Evolutionary conservation across 2,888 invertebrate species (phyloP), one percentile per base, ranked within the genome.

Genomic region (Tinea semifulvella): DNA sequence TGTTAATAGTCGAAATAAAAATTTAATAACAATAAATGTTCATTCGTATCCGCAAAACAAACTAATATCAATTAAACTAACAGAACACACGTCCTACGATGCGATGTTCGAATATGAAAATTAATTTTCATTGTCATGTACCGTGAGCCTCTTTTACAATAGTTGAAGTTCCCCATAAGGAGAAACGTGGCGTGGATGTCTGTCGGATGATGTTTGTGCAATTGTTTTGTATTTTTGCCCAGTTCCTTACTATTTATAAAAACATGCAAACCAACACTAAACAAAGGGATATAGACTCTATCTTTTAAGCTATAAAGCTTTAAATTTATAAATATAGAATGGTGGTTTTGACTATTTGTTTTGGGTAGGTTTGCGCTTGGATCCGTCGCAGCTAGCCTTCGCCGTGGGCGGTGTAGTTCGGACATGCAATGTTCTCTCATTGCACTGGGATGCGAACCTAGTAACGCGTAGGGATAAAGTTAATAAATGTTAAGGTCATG

Each of bases 171-270:
- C 35, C 47, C 43, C 42, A 53, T 57, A 56, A 52, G 55, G 52
- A 56, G 55, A 65, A 60, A 62, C 63, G 60, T 60, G 65, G 65
- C 63, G 60, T 58, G 60, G 62, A 61, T 63, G 59, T 65, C 60
- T 56, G 57, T 60, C 22, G 14, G 27, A 58, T 60, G 61, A 62
- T 61, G 59, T 64, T 68, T 63, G 62, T 68, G 65, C 73, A 70
- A 73, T 74, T 73, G 72, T 74, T 72, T 71, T 67, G 69, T 73
- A 73, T 75, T 75, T 76, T 75, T 74, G 65, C 64, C 54, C 55
- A 54, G 22, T 13, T 13, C 14, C 40, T 17, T 40, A 22, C 20
- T 11, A 22, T 40, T 11, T 40, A 40, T 13, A 10, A 31, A 20
- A n/a, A n/a, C 31, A 31, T 7, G 31, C 28, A 43, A 43, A 13